These are phyloP conservation scores for Macrosoma leucophasiata DNA, from an alignment of 2,888 invertebrate species.

Conservation along the genomic window DNA sequence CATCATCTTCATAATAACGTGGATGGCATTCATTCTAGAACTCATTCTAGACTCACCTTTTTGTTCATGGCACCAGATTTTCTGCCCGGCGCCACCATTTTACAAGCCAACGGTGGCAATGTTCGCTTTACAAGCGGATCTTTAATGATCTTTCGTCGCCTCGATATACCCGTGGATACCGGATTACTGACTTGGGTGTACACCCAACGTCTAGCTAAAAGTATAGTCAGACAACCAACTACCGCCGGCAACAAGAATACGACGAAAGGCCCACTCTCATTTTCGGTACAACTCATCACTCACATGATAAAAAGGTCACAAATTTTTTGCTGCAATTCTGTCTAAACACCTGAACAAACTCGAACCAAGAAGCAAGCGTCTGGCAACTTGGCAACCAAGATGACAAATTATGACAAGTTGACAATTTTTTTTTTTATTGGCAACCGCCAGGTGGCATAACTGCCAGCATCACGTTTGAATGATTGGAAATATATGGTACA, in stretches of 20 bases:
- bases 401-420: too few species aligned
- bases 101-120: conserved; percentile 55
- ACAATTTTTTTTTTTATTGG: too few species aligned
- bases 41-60: too few species aligned
- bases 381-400: too few species aligned
- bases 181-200: conserved; percentile 61
- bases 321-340: conserved; percentile 43
- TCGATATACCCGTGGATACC: conserved; percentile 64
- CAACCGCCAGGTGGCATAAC: too few species aligned
- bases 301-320: conserved; percentile 70
- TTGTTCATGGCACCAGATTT: conserved; percentile 52
- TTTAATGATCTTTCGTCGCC: conserved; percentile 70
- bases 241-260: conserved; percentile 72
- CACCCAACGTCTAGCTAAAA: conserved; percentile 69
- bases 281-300: conserved; percentile 76
- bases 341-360: too few species aligned
- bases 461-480: too few species aligned
- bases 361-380: too few species aligned
- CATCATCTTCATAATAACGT: too few species aligned
- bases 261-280: conserved; percentile 74
- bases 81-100: conserved; percentile 64
- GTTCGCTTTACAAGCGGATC: conserved; percentile 66
- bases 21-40: too few species aligned
- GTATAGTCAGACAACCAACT: conserved; percentile 70
- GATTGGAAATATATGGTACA: too few species aligned